Evolutionary conservation across 2,113 vertebrate species (phyloP).

Genomic region (Eudyptes chrysolophus): DNA sequence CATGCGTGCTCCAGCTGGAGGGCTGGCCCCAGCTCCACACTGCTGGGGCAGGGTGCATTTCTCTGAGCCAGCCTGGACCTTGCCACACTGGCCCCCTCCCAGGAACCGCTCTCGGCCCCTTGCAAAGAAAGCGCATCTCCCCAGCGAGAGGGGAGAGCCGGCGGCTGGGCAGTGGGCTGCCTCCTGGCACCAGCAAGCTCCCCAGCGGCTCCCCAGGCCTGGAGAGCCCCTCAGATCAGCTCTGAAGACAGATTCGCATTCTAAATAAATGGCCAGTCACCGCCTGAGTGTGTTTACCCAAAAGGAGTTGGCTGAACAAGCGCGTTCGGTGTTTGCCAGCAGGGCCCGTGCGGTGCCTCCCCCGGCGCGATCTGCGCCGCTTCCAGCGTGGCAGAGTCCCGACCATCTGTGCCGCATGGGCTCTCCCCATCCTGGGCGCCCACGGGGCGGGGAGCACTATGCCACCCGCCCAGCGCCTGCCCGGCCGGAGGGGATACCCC

Average conservation of each 20-base stretch:
- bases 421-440: not conserved
- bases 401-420: slow-evolving; percentile 45
- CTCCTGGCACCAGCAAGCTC: not conserved
- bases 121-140: fast-evolving
- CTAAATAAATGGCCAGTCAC: not conserved
- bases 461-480: not conserved
- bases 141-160: not conserved
- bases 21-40: not conserved
- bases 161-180: not conserved
- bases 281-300: not conserved
- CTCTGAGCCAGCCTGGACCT: not conserved
- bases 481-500: not conserved
- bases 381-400: not conserved
- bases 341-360: not conserved
- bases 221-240: not conserved
- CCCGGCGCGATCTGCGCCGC: not conserved
- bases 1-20: fast-evolving
- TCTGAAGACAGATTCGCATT: not conserved
- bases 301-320: slow-evolving; percentile 24
- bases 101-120: not conserved
- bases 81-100: too few species aligned
- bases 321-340: not conserved
- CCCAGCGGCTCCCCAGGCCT: not conserved
- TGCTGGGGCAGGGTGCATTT: fast-evolving
- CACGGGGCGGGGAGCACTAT: not conserved